Evolutionary conservation across 2,888 invertebrate species (phyloP).

Genomic region (Machimus atricapillus): DNA sequence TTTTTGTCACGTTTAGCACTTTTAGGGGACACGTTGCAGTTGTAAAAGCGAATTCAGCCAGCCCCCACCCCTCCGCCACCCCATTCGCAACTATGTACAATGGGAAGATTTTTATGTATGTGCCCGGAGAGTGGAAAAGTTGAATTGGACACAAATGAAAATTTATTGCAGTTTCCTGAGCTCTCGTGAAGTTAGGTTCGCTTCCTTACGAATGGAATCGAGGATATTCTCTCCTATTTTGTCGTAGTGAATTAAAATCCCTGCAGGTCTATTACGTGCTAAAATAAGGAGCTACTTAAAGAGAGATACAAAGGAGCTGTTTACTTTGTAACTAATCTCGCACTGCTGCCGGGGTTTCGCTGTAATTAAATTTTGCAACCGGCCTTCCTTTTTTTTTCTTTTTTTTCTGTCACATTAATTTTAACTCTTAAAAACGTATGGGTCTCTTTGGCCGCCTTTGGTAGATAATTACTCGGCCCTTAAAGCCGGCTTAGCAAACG

Average conservation of each 20-base stretch:
- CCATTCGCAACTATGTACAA: not conserved
- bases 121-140: slow-evolving; percentile 49
- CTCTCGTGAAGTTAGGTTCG: slow-evolving; percentile 36
- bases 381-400: too few species aligned
- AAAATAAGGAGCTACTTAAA: slow-evolving; percentile 27
- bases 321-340: slow-evolving; percentile 1
- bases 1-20: slow-evolving; percentile 36
- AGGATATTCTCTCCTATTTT: slow-evolving; percentile 27
- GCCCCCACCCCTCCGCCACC: too few species aligned
- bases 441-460: not conserved
- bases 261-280: slow-evolving; percentile 22
- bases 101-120: not conserved
- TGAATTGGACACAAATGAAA: slow-evolving; percentile 54
- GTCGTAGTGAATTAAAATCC: slow-evolving; percentile 36
- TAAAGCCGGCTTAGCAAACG: not conserved
- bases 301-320: not conserved
- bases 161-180: slow-evolving; percentile 52
- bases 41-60: not conserved
- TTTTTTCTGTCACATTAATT: not conserved
- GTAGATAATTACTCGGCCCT: not conserved
- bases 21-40: slow-evolving; percentile 35
- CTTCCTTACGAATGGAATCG: slow-evolving; percentile 17
- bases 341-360: not conserved
- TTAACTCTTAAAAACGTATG: not conserved
- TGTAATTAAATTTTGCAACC: slow-evolving; percentile 8